Evolutionary conservation across 2,797 vertebrate genomes (phyloP), one percentile per base, ranked within the genome.

Genomic region (Bothrops alternatus): DNA sequence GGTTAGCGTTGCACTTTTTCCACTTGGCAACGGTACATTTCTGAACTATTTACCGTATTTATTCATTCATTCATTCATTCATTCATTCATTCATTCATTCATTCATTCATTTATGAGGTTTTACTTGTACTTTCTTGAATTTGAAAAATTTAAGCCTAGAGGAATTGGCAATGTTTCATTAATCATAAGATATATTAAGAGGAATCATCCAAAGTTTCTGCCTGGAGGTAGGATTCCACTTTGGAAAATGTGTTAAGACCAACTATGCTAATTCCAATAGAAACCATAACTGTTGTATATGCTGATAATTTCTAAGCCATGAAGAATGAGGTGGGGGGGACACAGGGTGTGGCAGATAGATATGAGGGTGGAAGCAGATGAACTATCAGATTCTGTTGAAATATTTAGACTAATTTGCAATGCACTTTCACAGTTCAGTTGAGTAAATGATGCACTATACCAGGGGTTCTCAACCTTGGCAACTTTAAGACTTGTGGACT

Each of bases 121-220:
- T 47, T 73, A 87, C 32, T 63, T 58, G 12, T 90, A 90, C 58
- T 63, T 57, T 42, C 86, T 32, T 10, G n/a, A 56, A 58, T 20
- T 18, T 90, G 42, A 90, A 87, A 56, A 87, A 87, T 26, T 53
- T 28, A 87, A 90, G 16, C 55, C 89, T 93, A 55, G 78, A 78
- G 42, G 56, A 42, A 10, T 87, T 88, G 89, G 85, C 89, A 93
- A 58, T 53, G 55, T 69, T 28, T 93, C 55, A 90, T 87, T 50
- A 87, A 60, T 53, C 42, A 78, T 55, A 32, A 50, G 85, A 87
- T 47, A 78, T 60, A 87, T 90, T 56, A 78, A 61, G 42, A 87
- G 23, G 42, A 90, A 14, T 28, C 55, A 50, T 73, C 87, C 53
- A 85, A 57, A 47, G 50, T 73, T n/a, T 73, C 37, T 87, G 25